A percentile compares a stretch with the other conserved stretches of the same genome.
These are phyloP conservation scores for Amorpha juglandis DNA, from an alignment of 2,888 invertebrate genomes.

Conservation along the genomic window DNA sequence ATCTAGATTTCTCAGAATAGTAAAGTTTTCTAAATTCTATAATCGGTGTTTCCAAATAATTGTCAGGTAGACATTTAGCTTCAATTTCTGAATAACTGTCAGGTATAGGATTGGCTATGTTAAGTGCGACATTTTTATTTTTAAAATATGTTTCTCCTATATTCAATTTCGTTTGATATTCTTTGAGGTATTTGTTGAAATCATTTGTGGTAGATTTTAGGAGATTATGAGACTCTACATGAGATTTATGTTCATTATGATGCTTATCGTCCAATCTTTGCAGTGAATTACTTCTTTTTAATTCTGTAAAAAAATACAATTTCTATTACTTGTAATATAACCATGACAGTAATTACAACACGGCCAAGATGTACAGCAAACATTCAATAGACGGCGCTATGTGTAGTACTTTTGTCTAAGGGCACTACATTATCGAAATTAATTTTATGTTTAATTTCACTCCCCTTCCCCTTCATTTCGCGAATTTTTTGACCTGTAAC, in stretches of 20 bases:
- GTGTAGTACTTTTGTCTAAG: no score
- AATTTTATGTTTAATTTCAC: no score
- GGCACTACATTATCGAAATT: no score
- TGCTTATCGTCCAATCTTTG: constrained; percentile 37
- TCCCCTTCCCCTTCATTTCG: no score
- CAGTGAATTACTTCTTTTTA: constrained; percentile 40
- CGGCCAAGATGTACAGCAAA: no score
- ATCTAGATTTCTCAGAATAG: constrained; percentile 41
- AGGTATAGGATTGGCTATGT: constrained; percentile 52
- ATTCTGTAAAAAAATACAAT: not conserved
- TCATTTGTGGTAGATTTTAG: constrained; percentile 44
- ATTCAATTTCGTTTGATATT: constrained; percentile 54
- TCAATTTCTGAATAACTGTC: constrained; percentile 35
- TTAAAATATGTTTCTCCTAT: constrained; percentile 47
- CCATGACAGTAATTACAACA: no score
- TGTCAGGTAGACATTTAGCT: constrained; percentile 34
- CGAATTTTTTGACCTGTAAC: no score
- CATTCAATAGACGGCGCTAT: no score
- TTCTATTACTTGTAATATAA: no score
- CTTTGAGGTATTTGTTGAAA: constrained; percentile 60
- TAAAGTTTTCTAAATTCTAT: constrained; percentile 71
- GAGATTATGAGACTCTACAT: constrained; percentile 30
- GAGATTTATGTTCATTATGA: constrained; percentile 27
- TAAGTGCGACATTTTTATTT: constrained; percentile 45
- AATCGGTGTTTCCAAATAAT: constrained; percentile 68